phyloP scores from a whole-genome alignment of 1,140 invertebrate species.

The Cherax destructor region DNA sequence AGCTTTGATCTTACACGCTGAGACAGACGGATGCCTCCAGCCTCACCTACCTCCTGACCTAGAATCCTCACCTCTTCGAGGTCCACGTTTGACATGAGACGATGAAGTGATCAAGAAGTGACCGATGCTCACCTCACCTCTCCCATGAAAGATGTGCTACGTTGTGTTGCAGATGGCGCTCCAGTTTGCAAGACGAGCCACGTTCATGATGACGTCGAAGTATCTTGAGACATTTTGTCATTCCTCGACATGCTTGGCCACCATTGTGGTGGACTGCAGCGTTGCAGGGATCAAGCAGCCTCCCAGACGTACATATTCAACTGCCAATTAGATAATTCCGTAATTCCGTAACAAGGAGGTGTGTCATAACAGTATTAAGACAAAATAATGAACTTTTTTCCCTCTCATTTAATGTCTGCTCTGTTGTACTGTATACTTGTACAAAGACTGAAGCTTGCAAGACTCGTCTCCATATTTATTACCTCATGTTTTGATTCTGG shows the following conservation, averaged over 20 bases:
- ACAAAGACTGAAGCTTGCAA: background rate
- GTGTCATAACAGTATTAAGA: conserved; percentile 39
- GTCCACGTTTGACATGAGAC: background rate
- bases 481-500: conserved; percentile 9
- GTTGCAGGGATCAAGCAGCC: background rate
- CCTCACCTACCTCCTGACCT: background rate
- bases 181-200: background rate
- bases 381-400: background rate
- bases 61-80: background rate
- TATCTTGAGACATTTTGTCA: background rate
- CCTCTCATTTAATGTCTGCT: background rate
- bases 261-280: background rate
- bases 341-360: background rate
- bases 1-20: background rate
- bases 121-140: background rate
- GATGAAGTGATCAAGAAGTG: no score
- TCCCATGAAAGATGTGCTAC: background rate
- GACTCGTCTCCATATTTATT: conserved; percentile 10
- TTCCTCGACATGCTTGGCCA: background rate
- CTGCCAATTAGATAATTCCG: conserved; percentile 3
- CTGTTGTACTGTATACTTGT: background rate
- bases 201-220: background rate
- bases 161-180: background rate
- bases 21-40: background rate
- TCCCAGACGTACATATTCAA: background rate